These are phyloP conservation scores for Rhineura floridana DNA, from an alignment of 2,113 vertebrate genomes.

Conservation along the genomic window DNA sequence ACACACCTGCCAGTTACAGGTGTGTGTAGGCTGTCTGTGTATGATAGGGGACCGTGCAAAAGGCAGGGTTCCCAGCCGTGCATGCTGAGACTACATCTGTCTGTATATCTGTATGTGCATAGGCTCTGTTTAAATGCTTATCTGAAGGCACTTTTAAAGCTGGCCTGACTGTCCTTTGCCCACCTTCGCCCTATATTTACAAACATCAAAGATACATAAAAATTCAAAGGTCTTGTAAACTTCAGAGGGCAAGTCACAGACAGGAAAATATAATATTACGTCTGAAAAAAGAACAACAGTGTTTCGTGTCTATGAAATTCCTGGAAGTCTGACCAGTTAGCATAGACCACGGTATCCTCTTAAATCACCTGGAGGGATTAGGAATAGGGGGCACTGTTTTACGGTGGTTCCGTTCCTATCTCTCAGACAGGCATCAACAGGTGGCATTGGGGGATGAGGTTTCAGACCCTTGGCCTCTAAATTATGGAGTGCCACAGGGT, in stretches of 20 bases:
- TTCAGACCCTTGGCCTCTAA: no score
- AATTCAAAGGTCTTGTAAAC: background rate
- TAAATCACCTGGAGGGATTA: no score
- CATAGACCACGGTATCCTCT: no score
- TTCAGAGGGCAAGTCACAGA: slow-evolving; percentile 29
- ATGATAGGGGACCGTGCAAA: background rate
- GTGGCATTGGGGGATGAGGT: no score
- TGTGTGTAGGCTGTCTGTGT: background rate
- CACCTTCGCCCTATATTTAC: background rate
- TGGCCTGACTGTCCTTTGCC: background rate
- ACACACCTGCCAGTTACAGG: background rate
- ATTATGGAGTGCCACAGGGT: no score
- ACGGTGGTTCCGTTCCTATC: no score
- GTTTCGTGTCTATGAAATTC: background rate
- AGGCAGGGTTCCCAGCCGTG: background rate
- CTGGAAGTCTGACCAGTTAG: background rate
- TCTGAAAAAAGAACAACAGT: background rate
- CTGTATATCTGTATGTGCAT: background rate
- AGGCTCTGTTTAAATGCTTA: background rate
- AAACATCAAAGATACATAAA: background rate
- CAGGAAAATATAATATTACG: fast-evolving
- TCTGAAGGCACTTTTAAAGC: background rate
- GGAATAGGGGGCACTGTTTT: no score
- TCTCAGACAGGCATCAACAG: no score
- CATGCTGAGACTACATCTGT: background rate